Evolutionary conservation across 1,140 invertebrate genomes (phyloP), one percentile per base, ranked within the genome.

Genomic region (Streblospio benedicti): DNA sequence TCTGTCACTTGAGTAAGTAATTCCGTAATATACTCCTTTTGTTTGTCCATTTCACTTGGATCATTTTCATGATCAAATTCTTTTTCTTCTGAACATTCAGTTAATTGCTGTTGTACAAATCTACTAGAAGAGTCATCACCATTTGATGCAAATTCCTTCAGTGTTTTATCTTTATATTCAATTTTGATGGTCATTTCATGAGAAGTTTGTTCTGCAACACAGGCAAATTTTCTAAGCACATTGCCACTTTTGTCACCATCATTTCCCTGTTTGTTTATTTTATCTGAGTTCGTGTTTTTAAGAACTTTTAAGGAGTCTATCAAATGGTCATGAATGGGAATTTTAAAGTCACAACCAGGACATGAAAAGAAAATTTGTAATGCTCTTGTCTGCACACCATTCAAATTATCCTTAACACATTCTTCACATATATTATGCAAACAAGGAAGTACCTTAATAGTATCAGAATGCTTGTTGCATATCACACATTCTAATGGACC

Each of bases 21-120:
- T 9, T 27, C 14, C 28, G 25, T 32, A 28, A 53, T 53, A 32
- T 53, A 53, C 33, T 53, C 51, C 25, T 53, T 53, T 32, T 53
- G 28, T 27, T 32, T 18, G 20, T 53, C n/a, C n/a, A n/a, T n/a
- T n/a, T n/a, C n/a, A n/a, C n/a, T n/a, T n/a, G n/a, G n/a, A n/a
- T n/a, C n/a, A n/a, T n/a, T n/a, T n/a, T n/a, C n/a, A n/a, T n/a
- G n/a, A n/a, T 53, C 23, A 30, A 18, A 27, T 20, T 53, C n/a
- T 53, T 27, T 32, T 23, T 28, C 51, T 31, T 14, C 9, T 27
- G 23, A 20, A 30, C 31, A 32, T 20, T 28, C 18, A 31, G 23
- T 12, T 53, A 32, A 31, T 53, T n/a, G n/a, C n/a, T 6, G 4
- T 53, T 27, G 2, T 23, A 20, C 23, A 12, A 9, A 33, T 30